Base-by-base conservation (phyloP, 1,140 invertebrate species). In the Camponotus vicinus region DNA sequence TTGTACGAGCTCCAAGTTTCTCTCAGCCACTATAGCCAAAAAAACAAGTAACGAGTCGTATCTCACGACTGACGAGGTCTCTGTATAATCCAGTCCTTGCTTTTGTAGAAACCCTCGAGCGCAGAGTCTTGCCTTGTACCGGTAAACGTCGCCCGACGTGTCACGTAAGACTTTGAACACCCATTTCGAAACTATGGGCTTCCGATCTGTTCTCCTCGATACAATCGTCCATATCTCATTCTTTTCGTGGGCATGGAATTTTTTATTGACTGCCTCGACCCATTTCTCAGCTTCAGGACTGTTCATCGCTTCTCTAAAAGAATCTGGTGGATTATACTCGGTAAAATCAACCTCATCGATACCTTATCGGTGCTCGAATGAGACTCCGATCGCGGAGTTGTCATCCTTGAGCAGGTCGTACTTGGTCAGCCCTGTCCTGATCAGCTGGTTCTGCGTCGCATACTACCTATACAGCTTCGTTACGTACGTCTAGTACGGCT, bases 61-160 rank as follows among this genome's bases (percentile, higher is more conserved):
- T 8, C 83, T 2, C 1, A 78, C 49, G 0, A 75, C 70, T 2
- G 70, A 49, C 0, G 70, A 75, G 0, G 49, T 57, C 6, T 75
- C 70, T 0, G 2, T 15, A 34, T 78, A 77, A 13, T 85, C 83
- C 0, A 37, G 37, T 37, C 2, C 0, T 61, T 21, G 0, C 6
- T 32, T 63, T 32, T 85, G 42, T 2, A 34, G 8, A 32, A 73
- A 84, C 13, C 57, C 70, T 63, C 69, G 7, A 8, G 82, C 82
- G 18, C 82, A 76, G 71, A 76, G 63, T 21, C 71, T 5, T 15
- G 82, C 82, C 34, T 85, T 76, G 32, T 57, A 63, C 5, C 21
- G 67, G 21, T 61, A 3, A 7, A 18, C 8, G 0, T 57, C 18
- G 0, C 78, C 78, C 9, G 32, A 37, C 0, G 21, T 0, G 37